Percentiles rank a stretch among this genome's conserved stretches.
Conservation (phyloP, 23 tunicate species). For the Phallusia fumigata region DNA sequence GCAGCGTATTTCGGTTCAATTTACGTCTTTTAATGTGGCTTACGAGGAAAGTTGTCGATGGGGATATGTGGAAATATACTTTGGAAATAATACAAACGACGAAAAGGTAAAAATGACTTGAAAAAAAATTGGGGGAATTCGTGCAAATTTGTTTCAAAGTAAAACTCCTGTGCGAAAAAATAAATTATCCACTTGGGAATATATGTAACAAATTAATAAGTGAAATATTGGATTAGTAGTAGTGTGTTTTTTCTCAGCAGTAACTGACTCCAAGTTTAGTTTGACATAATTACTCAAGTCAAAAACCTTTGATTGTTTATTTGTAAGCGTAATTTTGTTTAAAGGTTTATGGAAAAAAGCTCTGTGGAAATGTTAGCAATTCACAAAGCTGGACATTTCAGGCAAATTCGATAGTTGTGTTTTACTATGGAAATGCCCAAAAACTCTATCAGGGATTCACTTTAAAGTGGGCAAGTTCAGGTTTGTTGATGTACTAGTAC, state of each 20-base stretch:
- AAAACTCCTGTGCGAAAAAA: too few relatives aligned
- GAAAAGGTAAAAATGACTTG: not conserved
- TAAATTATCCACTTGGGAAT: too few relatives aligned
- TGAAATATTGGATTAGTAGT: too few relatives aligned
- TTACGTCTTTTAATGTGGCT: not conserved
- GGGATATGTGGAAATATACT: not conserved
- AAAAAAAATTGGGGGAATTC: too few relatives aligned
- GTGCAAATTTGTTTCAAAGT: too few relatives aligned
- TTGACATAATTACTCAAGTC: too few relatives aligned
- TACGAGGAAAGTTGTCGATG: not conserved
- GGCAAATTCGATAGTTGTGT: not conserved
- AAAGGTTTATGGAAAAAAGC: not conserved
- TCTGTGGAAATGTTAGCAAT: not conserved
- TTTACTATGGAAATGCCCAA: not conserved
- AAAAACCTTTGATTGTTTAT: too few relatives aligned
- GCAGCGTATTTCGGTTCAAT: not conserved
- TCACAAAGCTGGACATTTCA: not conserved
- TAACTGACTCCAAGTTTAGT: too few relatives aligned
- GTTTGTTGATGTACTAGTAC: not conserved
- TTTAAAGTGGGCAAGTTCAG: not conserved
- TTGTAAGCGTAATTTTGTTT: too few relatives aligned
- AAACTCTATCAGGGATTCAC: not conserved
- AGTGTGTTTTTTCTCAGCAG: too few relatives aligned
- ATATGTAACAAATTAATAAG: too few relatives aligned
- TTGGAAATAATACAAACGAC: not conserved